Evolutionary conservation across 2,113 vertebrate genomes (phyloP), one percentile per base, ranked within the genome.

Genomic region (Polyodon spathula): DNA sequence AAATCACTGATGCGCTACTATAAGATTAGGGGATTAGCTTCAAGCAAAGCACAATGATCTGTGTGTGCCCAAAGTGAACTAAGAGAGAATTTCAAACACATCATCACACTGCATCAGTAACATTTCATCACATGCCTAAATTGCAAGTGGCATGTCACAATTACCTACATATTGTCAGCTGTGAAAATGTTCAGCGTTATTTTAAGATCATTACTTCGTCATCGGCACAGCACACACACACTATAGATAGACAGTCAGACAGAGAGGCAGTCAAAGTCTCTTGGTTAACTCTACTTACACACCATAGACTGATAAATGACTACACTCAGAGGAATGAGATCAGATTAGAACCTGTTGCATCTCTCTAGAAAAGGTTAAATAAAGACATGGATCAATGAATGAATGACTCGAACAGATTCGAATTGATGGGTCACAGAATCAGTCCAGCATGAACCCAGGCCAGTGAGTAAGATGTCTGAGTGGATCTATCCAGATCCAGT

Each of bases 191-290:
- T 58, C 17, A 3, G 40, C 54, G 62, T 63, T 70, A 68, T 66
- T 68, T 66, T 62, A 37, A 43, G 61, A 60, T 68, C 63, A 70
- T 63, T 71, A 67, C 52, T n/a, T 58, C 9, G 51, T 59, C 65
- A 62, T 43, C 51, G 50, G 51, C 37, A 37, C n/a, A 40, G 41
- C 55, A 61, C 15, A 54, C 50, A 52, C 40, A 6, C 53, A 59
- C 61, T 61, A 40, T 10, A 37, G 9, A 51, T 60, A 63, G 57
- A 59, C 54, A 61, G 8, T 43, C 46, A 38, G 59, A 65, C 66
- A 69, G 67, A 70, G 65, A 69, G 27, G 27, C 27, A 27, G 27
- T 27, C 27, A 27, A 27, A 3, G 27, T 2, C 27, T 27, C 27
- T 27, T 27, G 27, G 27, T 27, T 27, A 27, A 27, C 27, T 27